These are phyloP conservation scores for Trachelus tabidus DNA, from an alignment of 2,888 invertebrate species.

Conservation along the genomic window DNA sequence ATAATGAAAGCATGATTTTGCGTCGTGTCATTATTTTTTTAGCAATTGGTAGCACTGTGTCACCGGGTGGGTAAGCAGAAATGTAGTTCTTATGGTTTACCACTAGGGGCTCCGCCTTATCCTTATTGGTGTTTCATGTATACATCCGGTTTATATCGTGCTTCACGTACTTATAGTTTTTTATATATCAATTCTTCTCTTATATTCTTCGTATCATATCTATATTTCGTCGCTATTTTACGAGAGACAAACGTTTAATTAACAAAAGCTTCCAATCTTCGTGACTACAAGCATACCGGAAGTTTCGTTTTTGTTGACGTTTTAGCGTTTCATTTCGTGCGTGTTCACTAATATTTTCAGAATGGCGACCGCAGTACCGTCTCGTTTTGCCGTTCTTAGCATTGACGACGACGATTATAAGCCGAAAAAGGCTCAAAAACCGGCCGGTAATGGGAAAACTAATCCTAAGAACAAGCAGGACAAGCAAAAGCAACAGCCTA, in stretches of 20 bases:
- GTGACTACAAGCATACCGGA: constrained; percentile 14
- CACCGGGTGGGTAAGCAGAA: constrained; percentile 35
- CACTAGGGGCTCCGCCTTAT: constrained; percentile 33
- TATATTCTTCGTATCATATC: neutral
- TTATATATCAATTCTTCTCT: constrained; percentile 26
- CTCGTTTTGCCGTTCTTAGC: constrained; percentile 80
- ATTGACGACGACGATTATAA: constrained; percentile 78
- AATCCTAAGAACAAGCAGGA: constrained; percentile 14
- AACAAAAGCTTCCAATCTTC: neutral
- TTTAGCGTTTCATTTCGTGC: constrained; percentile 9
- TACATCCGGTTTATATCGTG: constrained; percentile 45
- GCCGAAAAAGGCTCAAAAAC: constrained; percentile 66
- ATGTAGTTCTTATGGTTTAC: constrained; percentile 4
- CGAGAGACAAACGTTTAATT: neutral
- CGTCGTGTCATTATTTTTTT: neutral
- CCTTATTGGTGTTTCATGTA: constrained; percentile 28
- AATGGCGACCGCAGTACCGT: constrained; percentile 77
- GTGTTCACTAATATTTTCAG: constrained; percentile 23
- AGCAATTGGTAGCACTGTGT: constrained; percentile 40
- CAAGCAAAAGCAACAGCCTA: constrained; percentile 39
- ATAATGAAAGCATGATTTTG: neutral
- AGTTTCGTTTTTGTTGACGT: constrained; percentile 13
- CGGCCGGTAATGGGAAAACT: constrained; percentile 31
- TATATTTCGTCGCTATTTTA: neutral
- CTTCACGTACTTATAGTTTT: constrained; percentile 34